A percentile compares a stretch with the other conserved stretches of the same genome.
Conservation (phyloP, 2,888 invertebrate species). For the Caenorhabditis sp. region DNA sequence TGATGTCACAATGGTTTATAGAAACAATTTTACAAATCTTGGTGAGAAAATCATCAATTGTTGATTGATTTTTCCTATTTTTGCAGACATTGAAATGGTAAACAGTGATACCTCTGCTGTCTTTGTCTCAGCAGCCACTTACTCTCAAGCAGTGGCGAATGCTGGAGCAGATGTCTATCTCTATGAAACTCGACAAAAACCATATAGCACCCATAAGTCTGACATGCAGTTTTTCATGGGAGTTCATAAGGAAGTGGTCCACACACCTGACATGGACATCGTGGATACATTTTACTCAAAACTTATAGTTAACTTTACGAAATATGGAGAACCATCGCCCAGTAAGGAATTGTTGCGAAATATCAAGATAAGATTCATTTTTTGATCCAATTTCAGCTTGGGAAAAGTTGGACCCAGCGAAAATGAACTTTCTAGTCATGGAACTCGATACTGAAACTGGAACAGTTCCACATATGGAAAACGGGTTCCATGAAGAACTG, state of each 20-base stretch:
- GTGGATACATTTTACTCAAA: conserved; percentile 48
- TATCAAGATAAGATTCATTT: background rate
- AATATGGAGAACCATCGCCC: conserved; percentile 45
- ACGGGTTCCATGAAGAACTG: conserved; percentile 45
- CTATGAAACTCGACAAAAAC: conserved; percentile 37
- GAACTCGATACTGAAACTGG: conserved; percentile 29
- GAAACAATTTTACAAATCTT: background rate
- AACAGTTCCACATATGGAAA: conserved; percentile 37
- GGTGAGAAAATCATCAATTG: background rate
- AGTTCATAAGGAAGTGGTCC: conserved; percentile 20
- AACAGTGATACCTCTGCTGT: conserved; percentile 25
- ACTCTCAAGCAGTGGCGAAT: conserved; percentile 18
- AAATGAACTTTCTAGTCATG: conserved; percentile 42
- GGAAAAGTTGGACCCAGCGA: conserved; percentile 19
- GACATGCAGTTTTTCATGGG: conserved; percentile 65
- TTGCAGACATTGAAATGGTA: conserved; percentile 8
- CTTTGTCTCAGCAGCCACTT: conserved; percentile 39
- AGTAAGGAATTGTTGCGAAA: too few relatives aligned
- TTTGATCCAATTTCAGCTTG: conserved; percentile 30
- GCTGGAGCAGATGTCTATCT: conserved; percentile 35
- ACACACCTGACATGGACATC: conserved; percentile 44
- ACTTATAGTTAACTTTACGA: conserved; percentile 51
- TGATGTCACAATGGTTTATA: background rate
- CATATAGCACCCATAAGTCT: conserved; percentile 43
- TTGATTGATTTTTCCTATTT: too few relatives aligned